Evolutionary conservation across 2,888 invertebrate genomes (phyloP), one percentile per base, ranked within the genome.

Genomic region (Silvanus unidentatus): DNA sequence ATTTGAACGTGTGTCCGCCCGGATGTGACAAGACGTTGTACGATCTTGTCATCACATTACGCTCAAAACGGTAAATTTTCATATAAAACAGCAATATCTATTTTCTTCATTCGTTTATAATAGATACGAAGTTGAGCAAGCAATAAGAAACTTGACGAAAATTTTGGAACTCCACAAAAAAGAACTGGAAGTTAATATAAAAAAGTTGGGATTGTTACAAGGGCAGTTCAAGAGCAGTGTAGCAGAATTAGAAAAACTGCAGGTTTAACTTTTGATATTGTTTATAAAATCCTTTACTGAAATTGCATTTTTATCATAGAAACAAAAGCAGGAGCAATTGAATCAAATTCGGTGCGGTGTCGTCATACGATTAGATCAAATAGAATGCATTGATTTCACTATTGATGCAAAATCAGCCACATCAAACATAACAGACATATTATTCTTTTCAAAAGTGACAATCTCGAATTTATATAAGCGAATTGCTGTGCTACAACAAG

Each of bases 291-390:
- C 8, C 8, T 28, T 28, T 9, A 28, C 10, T 28, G n/a, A 28
- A 9, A 9, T 28, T 28, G 28, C n/a, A 10, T 28, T 44, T 50
- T 48, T 61, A 70, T 11, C n/a, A n/a, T 58, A 88, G 85, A 74
- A 78, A 59, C 79, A 83, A 65, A 82, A 87, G 68, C 92, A 92
- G 68, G 76, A 76, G 47, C 77, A 84, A 63, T 69, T 94, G 63
- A 93, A 93, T 62, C 81, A 88, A 44, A 80, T 93, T 2, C 80
- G 84, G 40, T 76, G 81, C 45, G 78, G 83, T 2, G 77, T 87
- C 0, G 71, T 88, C 5, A 60, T 90, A 14, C 79, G 80, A 27
- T 77, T 87, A 59, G 77, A 82, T 63, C 89, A 88, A 63, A 72
- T 89, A 14, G 77, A 80, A 59, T 32, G 8, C 22, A 22, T 22